phyloP scores from a whole-genome alignment of 2,113 vertebrate species.

The Cavia aperea region DNA sequence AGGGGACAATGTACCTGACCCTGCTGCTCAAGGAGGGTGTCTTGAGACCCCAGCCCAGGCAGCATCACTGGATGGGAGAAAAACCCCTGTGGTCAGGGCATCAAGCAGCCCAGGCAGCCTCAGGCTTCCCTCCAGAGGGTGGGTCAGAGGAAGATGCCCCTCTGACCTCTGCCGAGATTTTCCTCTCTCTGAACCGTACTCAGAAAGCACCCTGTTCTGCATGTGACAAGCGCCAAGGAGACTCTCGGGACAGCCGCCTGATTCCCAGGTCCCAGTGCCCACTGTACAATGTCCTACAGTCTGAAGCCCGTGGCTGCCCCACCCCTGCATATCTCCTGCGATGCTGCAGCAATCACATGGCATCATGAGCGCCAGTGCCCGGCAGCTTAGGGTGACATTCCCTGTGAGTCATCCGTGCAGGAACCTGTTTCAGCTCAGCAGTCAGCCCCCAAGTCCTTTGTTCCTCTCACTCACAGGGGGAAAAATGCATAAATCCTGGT shows the following conservation, averaged over 20 bases:
- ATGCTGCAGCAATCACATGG: too few relatives aligned
- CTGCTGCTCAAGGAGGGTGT: background rate
- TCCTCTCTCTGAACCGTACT: background rate
- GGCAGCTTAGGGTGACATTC: background rate
- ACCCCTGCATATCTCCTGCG: background rate
- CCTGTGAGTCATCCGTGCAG: background rate
- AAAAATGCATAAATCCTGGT: background rate
- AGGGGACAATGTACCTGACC: background rate
- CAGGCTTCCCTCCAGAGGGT: background rate
- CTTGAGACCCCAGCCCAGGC: background rate
- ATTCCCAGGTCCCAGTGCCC: background rate
- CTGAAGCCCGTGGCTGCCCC: background rate
- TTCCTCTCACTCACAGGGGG: background rate
- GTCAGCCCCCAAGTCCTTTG: background rate
- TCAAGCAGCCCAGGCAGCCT: background rate
- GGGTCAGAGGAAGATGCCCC: background rate
- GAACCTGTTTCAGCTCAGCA: background rate
- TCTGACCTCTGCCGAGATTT: background rate
- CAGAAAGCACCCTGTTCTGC: background rate
- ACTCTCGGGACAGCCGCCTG: background rate
- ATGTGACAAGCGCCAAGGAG: background rate
- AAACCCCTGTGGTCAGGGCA: background rate
- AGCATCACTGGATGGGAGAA: background rate
- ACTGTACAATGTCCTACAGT: rapidly evolving
- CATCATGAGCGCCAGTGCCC: background rate